phyloP scores from a whole-genome alignment of 2,888 invertebrate species.

The Stenichneumon culpator region DNA sequence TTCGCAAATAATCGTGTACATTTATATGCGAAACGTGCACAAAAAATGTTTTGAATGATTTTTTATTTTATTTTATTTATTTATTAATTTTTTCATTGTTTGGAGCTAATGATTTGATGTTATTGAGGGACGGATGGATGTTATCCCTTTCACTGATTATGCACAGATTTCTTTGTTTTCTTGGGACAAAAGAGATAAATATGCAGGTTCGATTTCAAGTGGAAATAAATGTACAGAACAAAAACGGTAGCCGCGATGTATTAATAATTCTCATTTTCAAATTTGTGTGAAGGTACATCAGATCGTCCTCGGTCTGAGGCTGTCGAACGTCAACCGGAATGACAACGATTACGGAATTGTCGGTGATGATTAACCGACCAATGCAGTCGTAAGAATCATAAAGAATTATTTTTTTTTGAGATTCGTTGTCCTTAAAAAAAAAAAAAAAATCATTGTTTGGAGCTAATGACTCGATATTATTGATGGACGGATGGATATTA shows the following conservation, averaged over 20 bases:
- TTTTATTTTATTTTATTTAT: not conserved
- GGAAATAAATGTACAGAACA: not conserved
- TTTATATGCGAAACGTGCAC: not conserved
- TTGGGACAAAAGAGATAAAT: too few relatives aligned
- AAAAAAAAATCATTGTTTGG: not conserved
- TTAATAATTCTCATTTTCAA: not conserved
- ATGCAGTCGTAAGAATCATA: not conserved
- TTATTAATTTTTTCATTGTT: not conserved
- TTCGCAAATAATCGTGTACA: not conserved
- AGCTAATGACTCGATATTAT: not conserved
- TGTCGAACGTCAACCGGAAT: too few relatives aligned
- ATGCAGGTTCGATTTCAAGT: not conserved
- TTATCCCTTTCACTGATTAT: not conserved
- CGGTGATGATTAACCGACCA: conserved; percentile 46
- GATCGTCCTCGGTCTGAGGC: too few relatives aligned
- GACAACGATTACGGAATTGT: not conserved
- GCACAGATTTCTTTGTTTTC: not conserved
- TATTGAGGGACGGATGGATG: not conserved
- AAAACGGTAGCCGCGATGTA: not conserved
- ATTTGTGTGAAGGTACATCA: not conserved
- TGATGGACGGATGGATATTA: not conserved
- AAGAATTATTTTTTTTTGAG: not conserved
- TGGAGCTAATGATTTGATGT: not conserved
- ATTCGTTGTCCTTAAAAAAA: not conserved
- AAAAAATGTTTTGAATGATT: not conserved